Conservation (phyloP, 2,888 invertebrate species). For the Bedellia somnulentella region DNA sequence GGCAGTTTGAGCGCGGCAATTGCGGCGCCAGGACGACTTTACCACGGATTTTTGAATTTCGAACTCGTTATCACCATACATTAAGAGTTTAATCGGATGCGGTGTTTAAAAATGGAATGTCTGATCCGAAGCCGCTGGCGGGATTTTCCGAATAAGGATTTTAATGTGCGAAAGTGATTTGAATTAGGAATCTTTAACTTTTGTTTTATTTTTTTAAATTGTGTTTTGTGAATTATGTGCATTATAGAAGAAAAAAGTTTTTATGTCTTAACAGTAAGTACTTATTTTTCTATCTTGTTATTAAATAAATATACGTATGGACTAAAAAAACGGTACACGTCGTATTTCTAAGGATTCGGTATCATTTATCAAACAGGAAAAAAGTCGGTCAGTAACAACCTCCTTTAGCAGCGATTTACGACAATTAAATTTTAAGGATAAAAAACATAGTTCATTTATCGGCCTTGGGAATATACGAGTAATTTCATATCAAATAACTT, state of each 20-base stretch:
- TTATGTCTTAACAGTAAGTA: constrained; percentile 35
- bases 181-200: constrained; percentile 14
- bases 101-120: constrained; percentile 20
- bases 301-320: too few species aligned
- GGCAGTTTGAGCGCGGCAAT: constrained; percentile 36
- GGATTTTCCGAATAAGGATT: constrained; percentile 10
- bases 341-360: too few species aligned
- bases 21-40: constrained; percentile 23
- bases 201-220: constrained; percentile 13
- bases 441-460: too few species aligned
- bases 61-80: constrained; percentile 3
- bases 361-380: too few species aligned
- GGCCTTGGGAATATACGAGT: too few species aligned
- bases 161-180: not conserved
- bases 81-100: constrained; percentile 16
- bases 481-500: too few species aligned
- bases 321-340: too few species aligned
- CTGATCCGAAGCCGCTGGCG: constrained; percentile 10
- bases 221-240: constrained; percentile 32
- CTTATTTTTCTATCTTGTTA: too few species aligned
- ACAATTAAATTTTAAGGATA: too few species aligned
- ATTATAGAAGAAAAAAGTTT: constrained; percentile 32
- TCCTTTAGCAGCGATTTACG: too few species aligned
- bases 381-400: too few species aligned
- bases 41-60: too few species aligned